Percentiles rank a stretch among this genome's conserved stretches.
Evolutionary conservation across 1,140 invertebrate genomes (phyloP).

Genomic region (Brachionus koreanus): DNA sequence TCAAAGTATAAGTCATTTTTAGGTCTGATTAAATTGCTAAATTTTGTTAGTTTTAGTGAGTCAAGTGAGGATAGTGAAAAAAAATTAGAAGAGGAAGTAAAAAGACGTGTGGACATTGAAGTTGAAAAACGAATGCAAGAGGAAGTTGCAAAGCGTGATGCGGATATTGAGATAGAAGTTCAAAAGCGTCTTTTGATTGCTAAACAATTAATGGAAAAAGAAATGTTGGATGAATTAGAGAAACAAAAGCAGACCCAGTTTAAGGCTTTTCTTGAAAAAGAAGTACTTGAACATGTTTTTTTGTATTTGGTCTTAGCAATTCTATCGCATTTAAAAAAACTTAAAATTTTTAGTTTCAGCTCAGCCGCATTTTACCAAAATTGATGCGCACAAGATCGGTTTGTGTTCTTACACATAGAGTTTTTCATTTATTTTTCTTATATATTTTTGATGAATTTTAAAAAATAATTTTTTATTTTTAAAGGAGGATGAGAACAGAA

Average conservation of each 20-base stretch:
- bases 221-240: slow-evolving; percentile 20
- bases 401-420: neutral
- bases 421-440: slow-evolving; percentile 2
- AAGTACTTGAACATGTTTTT: slow-evolving; percentile 1
- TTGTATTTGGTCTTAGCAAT: neutral
- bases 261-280: slow-evolving; percentile 38
- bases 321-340: neutral
- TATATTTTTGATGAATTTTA: neutral
- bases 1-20: neutral
- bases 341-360: neutral
- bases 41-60: slow-evolving; percentile 4
- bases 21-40: neutral
- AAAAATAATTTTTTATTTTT: neutral
- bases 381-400: neutral
- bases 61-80: neutral
- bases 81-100: neutral
- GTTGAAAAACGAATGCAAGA: neutral
- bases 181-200: neutral
- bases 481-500: slow-evolving; percentile 26
- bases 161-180: neutral
- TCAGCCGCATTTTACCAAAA: neutral
- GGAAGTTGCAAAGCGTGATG: neutral
- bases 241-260: slow-evolving; percentile 19
- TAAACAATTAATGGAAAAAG: slow-evolving; percentile 31
- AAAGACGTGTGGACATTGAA: neutral